Percentiles rank a stretch among this genome's conserved stretches.
These are phyloP conservation scores for Lampris megalopsis DNA, from an alignment of 2,113 vertebrate species.

Conservation along the genomic window DNA sequence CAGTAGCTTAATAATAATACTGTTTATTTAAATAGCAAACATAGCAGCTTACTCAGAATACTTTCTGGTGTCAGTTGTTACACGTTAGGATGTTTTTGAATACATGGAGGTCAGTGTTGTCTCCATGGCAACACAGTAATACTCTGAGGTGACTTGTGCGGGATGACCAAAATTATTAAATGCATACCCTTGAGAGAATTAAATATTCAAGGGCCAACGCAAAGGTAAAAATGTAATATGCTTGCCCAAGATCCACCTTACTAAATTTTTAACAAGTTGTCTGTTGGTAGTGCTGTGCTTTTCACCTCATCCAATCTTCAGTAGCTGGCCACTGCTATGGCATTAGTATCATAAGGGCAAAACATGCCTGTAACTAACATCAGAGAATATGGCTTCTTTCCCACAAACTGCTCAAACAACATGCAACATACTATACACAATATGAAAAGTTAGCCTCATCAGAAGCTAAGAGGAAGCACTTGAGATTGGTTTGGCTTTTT, in stretches of 20 bases:
- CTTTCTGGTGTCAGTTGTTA: not conserved
- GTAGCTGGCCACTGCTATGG: slow-evolving; percentile 29
- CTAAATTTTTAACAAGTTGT: not conserved
- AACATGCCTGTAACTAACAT: not conserved
- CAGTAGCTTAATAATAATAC: not conserved
- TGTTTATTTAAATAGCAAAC: slow-evolving; percentile 3
- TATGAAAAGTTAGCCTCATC: slow-evolving; percentile 44
- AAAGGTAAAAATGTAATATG: not conserved
- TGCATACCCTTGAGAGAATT: not conserved
- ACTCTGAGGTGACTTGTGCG: not conserved
- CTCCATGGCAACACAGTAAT: not conserved
- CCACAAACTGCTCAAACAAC: slow-evolving; percentile 47
- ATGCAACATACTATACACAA: slow-evolving; percentile 45
- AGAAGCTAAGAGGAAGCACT: slow-evolving; percentile 52
- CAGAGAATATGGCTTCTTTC: slow-evolving; percentile 64
- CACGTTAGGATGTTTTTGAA: not conserved
- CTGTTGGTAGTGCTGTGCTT: not conserved
- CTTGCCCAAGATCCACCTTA: not conserved
- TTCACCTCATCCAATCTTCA: slow-evolving; percentile 10
- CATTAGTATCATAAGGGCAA: slow-evolving; percentile 9
- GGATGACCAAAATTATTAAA: not conserved
- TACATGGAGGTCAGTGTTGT: not conserved
- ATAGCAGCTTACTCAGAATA: not conserved
- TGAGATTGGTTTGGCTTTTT: slow-evolving; percentile 35
- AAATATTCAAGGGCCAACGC: not conserved